Evolutionary conservation across 1,140 invertebrate genomes (phyloP), one percentile per base, ranked within the genome.

Genomic region (Drosophila virilis): DNA sequence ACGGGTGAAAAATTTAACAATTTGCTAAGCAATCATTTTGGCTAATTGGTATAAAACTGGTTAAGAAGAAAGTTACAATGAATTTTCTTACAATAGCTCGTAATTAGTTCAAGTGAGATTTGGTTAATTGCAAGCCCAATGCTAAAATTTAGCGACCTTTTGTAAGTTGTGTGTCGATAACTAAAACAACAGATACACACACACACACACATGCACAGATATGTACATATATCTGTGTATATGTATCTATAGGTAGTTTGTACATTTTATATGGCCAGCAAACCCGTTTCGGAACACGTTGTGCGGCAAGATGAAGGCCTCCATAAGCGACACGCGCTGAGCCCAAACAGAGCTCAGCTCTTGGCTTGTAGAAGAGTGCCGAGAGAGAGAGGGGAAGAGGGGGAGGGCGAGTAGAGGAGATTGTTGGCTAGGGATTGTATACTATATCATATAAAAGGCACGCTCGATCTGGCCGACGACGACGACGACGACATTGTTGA

Each of bases 231-330:
- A 5, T 28, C 0, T 28, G 22, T 28, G 5, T 5, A 28, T 28
- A 28, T 28, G 22, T 28, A 28, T 28, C 22, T 28, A 65, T 8
- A 38, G 37, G 22, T 35, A 58, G 42, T 52, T 62, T n/a, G 32
- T 52, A 55, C 33, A 54, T 28, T 67, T 75, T 62, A 65, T 71
- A 75, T 81, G 82, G 78, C 74, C 70, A 80, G 64, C 46, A 88
- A 85, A 85, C 82, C 71, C 78, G 82, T 85, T 85, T 88, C 74
- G 75, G 67, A 85, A 86, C 75, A 85, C 78, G 75, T 88, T 81
- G 66, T 70, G 81, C 82, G 78, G 82, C 83, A 69, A 85, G 82
- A 85, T 85, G 82, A 85, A 85, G 82, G 82, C 79, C 82, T 88
- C 78, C 66, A 37, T 59, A 54, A 57, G 50, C 74, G 81, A 85